phyloP scores from a whole-genome alignment of 1,140 invertebrate species.

The Tribolium castaneum region DNA sequence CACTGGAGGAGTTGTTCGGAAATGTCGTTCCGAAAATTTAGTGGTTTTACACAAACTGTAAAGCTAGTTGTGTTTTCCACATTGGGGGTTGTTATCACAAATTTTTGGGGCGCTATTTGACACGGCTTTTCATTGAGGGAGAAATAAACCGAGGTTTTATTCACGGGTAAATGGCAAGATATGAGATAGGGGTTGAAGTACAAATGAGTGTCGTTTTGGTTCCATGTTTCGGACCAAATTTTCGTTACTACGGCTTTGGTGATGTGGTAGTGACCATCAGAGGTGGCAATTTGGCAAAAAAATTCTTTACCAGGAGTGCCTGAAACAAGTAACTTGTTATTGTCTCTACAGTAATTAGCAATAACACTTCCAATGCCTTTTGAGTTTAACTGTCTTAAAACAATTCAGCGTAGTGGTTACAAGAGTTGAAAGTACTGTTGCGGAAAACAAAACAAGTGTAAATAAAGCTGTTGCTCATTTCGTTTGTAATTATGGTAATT shows the following conservation, averaged over 20 bases:
- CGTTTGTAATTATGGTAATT: no score
- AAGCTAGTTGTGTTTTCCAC: conserved; percentile 64
- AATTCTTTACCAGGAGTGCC: conserved; percentile 46
- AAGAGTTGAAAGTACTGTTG: no score
- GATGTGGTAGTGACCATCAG: conserved; percentile 43
- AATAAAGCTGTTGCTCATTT: no score
- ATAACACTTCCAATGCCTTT: no score
- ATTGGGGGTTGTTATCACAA: conserved; percentile 40
- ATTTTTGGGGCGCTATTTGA: background rate
- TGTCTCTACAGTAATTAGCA: no score
- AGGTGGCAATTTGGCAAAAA: conserved; percentile 51
- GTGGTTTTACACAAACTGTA: conserved; percentile 78
- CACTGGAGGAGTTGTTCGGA: conserved; percentile 73
- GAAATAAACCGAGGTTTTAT: conserved; percentile 23
- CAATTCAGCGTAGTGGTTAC: no score
- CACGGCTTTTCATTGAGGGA: conserved; percentile 13
- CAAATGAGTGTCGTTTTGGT: conserved; percentile 47
- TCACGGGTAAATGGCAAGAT: conserved; percentile 52
- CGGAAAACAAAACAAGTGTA: no score
- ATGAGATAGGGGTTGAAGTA: conserved; percentile 56
- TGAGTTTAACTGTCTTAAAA: no score
- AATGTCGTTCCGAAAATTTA: conserved; percentile 74
- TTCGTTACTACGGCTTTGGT: conserved; percentile 50
- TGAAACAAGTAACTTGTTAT: conserved; percentile 38
- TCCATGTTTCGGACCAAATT: conserved; percentile 57